Percentiles rank a stretch among this genome's conserved stretches.
These are phyloP conservation scores for Tortrix viridana DNA, from an alignment of 2,888 invertebrate species.

Conservation along the genomic window DNA sequence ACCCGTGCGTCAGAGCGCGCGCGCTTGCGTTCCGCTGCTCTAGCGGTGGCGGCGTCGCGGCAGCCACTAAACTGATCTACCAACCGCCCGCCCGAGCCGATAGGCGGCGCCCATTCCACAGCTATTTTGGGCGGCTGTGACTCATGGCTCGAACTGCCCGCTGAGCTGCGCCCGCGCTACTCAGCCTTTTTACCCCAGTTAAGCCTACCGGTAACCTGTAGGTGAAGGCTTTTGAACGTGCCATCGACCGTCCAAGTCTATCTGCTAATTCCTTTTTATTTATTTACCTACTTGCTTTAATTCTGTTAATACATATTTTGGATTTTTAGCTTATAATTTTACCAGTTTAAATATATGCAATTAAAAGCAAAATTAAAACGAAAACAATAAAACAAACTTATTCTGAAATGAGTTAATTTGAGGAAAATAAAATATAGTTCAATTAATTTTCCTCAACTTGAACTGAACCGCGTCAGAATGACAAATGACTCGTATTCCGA, in stretches of 20 bases:
- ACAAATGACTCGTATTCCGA: no score
- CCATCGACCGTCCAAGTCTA: not conserved
- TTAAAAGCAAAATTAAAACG: no score
- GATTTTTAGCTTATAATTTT: no score
- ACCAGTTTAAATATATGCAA: no score
- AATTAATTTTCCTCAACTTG: no score
- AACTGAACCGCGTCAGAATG: no score
- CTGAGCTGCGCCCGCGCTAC: conserved; percentile 73
- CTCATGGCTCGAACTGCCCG: conserved; percentile 74
- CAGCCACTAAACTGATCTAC: conserved; percentile 75
- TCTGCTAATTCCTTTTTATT: no score
- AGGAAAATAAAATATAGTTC: no score
- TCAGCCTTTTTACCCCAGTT: conserved; percentile 60
- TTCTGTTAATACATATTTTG: no score
- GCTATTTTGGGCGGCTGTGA: conserved; percentile 80
- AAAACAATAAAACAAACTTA: no score
- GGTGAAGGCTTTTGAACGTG: not conserved
- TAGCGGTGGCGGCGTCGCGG: conserved; percentile 79
- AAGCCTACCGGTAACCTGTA: conserved; percentile 50
- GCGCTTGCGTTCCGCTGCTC: conserved; percentile 71
- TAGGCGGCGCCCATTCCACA: conserved; percentile 80
- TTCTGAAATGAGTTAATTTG: no score
- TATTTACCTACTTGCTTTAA: no score
- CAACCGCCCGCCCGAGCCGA: conserved; percentile 81
- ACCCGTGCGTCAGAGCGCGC: conserved; percentile 67